A percentile compares a stretch with the other conserved stretches of the same genome.
These are phyloP conservation scores for Pseudonaja textilis DNA, from an alignment of 2,113 vertebrate genomes.

Conservation along the genomic window DNA sequence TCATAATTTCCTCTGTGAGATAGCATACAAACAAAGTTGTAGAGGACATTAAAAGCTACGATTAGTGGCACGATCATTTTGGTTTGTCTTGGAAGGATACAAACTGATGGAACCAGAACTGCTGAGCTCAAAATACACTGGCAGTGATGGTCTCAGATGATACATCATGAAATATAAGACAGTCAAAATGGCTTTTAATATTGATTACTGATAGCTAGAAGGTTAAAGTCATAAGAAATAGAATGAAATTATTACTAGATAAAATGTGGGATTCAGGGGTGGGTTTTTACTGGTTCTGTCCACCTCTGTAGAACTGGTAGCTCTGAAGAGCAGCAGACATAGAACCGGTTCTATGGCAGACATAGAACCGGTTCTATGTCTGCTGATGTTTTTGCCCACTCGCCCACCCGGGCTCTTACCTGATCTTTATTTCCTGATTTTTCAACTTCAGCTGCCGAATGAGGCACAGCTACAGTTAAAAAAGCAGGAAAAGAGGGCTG, in stretches of 20 bases:
- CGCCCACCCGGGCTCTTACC: no score
- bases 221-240: constrained; percentile 42
- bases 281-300: no score
- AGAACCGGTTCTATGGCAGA: no score
- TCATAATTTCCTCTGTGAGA: background rate
- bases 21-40: background rate
- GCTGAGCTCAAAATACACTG: constrained; percentile 25
- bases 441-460: no score
- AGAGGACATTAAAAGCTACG: background rate
- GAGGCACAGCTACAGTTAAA: no score
- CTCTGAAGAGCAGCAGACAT: no score
- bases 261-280: background rate
- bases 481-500: no score
- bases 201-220: constrained; percentile 41
- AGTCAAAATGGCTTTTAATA: constrained; percentile 19
- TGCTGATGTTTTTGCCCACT: no score
- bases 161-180: constrained; percentile 28
- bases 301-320: no score
- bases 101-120: constrained; percentile 39
- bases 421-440: no score
- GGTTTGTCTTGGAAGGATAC: background rate
- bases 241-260: constrained; percentile 8
- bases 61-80: background rate
- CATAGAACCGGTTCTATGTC: no score
- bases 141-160: constrained; percentile 23